Evolutionary conservation across 2,797 vertebrate species (phyloP), one percentile per base, ranked within the genome.

Genomic region (Sebastes diaconus): DNA sequence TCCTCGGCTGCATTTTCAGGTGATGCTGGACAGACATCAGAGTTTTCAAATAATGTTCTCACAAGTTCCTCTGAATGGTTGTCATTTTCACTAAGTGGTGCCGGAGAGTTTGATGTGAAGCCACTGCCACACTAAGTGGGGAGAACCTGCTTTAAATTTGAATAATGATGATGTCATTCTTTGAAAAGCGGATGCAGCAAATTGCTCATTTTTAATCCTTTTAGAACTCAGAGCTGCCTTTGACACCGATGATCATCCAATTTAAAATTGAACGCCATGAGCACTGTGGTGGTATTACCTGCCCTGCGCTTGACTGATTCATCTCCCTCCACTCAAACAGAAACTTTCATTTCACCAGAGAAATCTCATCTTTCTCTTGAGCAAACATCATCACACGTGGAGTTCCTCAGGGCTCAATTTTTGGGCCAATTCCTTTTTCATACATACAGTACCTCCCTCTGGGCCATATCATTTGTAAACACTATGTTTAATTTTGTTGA

Each of bases 181-280:
- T 83, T 90, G 81, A 92, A 86, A 86, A 84, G 87, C 57, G 0
- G 77, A 85, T 87, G 78, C 73, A 88, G 80, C 70, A 92, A 88
- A 91, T 91, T 90, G 81, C 80, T 90, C 42, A 76, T 81, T 88
- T 92, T 85, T 89, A 90, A 92, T 92, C 85, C 81, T 87, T 91
- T 91, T 69, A 90, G 82, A 84, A 70, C 85, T 85, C 84, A 73
- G 86, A 81, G 85, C 75, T 80, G 81, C 80, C 72, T 90, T 84
- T 88, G 84, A 92, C 86, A 91, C 85, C 42, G 39, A 65, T 89
- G 80, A 90, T 91, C 87, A 90, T 89, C 80, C 83, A 85, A 88
- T 92, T 93, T 88, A 73, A 87, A 88, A 84, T 80, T 84, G 75
- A 89, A 84, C 32, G 73, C 87, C 73, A 39, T 79, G 58, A 90